Percentiles rank a stretch among this genome's conserved stretches.
Evolutionary conservation across 2,797 vertebrate genomes (phyloP).

Genomic region (Gallinago solitaria): DNA sequence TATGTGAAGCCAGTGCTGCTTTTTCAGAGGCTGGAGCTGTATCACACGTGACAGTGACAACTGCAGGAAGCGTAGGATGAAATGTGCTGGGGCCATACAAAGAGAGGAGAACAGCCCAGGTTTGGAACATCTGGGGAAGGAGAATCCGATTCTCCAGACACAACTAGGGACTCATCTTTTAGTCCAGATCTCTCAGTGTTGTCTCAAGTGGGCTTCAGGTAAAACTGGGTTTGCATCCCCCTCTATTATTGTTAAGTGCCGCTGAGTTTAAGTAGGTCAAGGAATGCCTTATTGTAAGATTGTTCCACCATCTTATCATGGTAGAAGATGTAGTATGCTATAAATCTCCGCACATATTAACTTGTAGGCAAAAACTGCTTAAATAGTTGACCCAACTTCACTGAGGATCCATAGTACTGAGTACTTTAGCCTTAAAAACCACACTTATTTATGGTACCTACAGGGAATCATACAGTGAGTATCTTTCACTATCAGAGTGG

Average conservation of each 20-base stretch:
- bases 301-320: background rate
- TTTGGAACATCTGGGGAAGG: background rate
- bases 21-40: background rate
- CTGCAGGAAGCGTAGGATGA: background rate
- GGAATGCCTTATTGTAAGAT: conserved; percentile 20
- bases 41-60: background rate
- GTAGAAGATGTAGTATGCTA: conserved; percentile 16
- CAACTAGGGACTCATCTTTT: background rate
- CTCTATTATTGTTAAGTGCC: background rate
- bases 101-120: background rate
- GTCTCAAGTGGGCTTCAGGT: background rate
- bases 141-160: background rate
- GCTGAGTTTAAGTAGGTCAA: conserved; percentile 33
- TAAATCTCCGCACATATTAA: conserved; percentile 32
- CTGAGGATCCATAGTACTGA: background rate
- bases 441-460: background rate
- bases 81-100: background rate
- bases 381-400: conserved; percentile 18
- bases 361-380: conserved; percentile 27
- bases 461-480: background rate
- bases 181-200: background rate
- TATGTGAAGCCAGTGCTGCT: background rate
- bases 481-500: background rate
- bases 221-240: background rate
- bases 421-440: conserved; percentile 45